A percentile compares a stretch with the other conserved stretches of the same genome.
Conservation (phyloP, 2,113 vertebrate genomes). For the Ranitomeya imitator region DNA sequence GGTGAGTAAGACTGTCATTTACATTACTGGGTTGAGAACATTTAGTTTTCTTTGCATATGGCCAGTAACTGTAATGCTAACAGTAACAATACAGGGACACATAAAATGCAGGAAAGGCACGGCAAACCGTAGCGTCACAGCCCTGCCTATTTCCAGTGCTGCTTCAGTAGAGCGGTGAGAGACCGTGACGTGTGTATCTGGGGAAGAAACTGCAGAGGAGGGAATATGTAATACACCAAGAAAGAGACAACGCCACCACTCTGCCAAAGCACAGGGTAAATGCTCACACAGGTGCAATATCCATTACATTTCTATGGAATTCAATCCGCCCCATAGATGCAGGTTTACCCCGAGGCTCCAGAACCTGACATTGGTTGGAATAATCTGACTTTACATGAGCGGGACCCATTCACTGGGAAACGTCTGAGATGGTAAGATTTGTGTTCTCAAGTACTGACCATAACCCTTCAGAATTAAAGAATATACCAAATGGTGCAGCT, state of each 20-base stretch:
- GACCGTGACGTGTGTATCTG: neutral
- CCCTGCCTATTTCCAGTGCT: neutral
- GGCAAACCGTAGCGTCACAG: neutral
- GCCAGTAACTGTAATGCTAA: neutral
- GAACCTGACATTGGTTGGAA: too few relatives aligned
- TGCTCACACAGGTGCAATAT: too few relatives aligned
- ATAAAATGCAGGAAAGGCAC: neutral
- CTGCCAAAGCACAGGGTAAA: neutral
- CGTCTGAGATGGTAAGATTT: too few relatives aligned
- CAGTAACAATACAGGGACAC: neutral
- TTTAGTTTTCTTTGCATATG: neutral
- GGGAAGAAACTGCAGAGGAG: slow-evolving; percentile 16
- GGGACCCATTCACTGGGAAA: too few relatives aligned
- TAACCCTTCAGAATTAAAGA: too few relatives aligned
- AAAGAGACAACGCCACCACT: neutral
- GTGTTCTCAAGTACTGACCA: too few relatives aligned
- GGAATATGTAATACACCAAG: neutral
- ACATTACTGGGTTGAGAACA: neutral
- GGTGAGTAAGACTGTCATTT: neutral
- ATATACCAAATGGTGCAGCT: too few relatives aligned
- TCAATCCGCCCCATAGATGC: too few relatives aligned
- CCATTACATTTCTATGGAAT: too few relatives aligned
- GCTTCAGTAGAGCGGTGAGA: neutral
- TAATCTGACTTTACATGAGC: too few relatives aligned
- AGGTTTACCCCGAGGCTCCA: too few relatives aligned